Conservation (phyloP, 1,140 invertebrate genomes). For the Papilio machaon region DNA sequence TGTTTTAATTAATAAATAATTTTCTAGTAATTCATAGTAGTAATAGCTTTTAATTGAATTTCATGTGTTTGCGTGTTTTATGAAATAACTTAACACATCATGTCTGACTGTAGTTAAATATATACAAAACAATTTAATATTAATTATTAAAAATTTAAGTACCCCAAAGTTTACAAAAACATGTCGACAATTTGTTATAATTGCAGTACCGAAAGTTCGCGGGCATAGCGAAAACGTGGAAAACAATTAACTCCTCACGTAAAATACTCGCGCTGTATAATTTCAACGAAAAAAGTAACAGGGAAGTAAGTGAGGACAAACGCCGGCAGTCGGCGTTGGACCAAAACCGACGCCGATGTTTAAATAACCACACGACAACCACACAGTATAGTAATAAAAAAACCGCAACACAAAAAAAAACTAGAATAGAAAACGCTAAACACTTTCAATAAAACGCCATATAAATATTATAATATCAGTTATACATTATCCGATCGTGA, state of each 20-base stretch:
- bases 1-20: slow-evolving; percentile 9
- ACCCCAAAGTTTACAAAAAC: not conserved
- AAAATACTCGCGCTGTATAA: slow-evolving; percentile 30
- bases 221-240: not conserved
- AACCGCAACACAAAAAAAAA: no score
- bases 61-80: not conserved
- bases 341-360: slow-evolving; percentile 3
- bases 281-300: slow-evolving; percentile 26
- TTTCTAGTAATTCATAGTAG: not conserved
- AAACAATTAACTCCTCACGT: slow-evolving; percentile 28
- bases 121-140: not conserved
- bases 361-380: slow-evolving; percentile 24
- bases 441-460: no score
- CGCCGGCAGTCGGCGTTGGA: not conserved
- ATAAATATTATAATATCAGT: no score
- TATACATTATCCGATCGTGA: no score
- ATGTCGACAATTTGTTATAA: not conserved
- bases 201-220: slow-evolving; percentile 17
- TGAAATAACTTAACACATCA: not conserved
- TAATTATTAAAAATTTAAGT: slow-evolving; percentile 13
- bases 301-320: slow-evolving; percentile 18
- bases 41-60: not conserved
- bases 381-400: no score
- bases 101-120: not conserved
- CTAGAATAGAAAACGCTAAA: no score